phyloP scores from a whole-genome alignment of 2,797 vertebrate genomes.

The Eptatretus atami region DNA sequence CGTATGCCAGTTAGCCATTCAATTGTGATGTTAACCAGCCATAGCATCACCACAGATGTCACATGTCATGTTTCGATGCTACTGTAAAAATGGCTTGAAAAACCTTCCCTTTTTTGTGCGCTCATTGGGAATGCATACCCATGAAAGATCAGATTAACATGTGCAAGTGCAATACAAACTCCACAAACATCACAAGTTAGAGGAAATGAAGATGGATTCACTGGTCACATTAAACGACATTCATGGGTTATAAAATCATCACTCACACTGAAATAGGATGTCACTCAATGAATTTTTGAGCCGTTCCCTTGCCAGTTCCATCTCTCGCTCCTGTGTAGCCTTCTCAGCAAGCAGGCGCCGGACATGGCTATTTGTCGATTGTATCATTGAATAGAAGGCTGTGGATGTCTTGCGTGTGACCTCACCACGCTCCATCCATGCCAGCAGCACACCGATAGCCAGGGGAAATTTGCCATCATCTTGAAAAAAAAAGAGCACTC shows the following conservation, averaged over 20 bases:
- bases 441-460: slow-evolving; percentile 38
- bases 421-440: slow-evolving; percentile 74
- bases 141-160: too few species aligned
- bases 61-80: too few species aligned
- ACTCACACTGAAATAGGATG: slow-evolving; percentile 80
- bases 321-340: slow-evolving; percentile 47
- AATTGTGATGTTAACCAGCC: too few species aligned
- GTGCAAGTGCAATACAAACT: too few species aligned
- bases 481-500: slow-evolving; percentile 11
- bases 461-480: slow-evolving; percentile 56
- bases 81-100: too few species aligned
- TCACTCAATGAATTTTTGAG: slow-evolving; percentile 57
- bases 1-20: too few species aligned
- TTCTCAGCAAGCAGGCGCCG: slow-evolving; percentile 62
- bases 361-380: slow-evolving; percentile 66
- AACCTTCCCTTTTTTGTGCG: too few species aligned
- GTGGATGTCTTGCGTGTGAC: slow-evolving; percentile 61
- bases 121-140: too few species aligned
- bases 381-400: slow-evolving; percentile 85
- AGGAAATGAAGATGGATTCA: too few species aligned
- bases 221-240: too few species aligned
- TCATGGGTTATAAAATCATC: slow-evolving; percentile 6
- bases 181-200: too few species aligned
- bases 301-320: slow-evolving; percentile 53
- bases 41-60: too few species aligned